Conservation (phyloP, 2,113 vertebrate genomes). For the Ciconia boyciana region DNA sequence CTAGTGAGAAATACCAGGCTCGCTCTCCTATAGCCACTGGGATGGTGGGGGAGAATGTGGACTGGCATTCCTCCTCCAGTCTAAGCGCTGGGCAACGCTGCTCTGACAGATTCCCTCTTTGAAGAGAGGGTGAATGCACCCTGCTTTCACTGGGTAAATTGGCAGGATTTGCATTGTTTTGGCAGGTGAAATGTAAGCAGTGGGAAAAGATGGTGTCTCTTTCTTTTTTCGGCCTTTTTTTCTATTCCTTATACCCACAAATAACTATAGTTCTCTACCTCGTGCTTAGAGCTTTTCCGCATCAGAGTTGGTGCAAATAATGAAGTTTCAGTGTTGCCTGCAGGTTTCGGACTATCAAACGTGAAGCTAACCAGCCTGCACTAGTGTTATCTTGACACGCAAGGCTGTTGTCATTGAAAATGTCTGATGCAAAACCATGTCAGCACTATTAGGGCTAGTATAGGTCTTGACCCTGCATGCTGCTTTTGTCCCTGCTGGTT, state of each 20-base stretch:
- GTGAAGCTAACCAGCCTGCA: neutral
- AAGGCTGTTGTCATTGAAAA: neutral
- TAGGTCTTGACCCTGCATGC: neutral
- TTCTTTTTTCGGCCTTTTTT: neutral
- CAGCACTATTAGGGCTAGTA: neutral
- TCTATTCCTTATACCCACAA: neutral
- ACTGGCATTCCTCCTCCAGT: neutral
- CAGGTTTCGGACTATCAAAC: neutral
- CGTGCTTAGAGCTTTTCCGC: neutral
- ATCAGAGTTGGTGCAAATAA: neutral
- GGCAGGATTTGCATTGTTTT: neutral
- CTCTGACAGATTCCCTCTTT: neutral
- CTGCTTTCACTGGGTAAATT: neutral
- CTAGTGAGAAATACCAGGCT: constrained; percentile 36
- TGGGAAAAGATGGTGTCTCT: neutral
- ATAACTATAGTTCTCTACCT: neutral
- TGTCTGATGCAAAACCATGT: neutral
- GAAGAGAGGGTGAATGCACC: neutral
- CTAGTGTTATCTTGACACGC: accelerated
- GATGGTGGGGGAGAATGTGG: neutral
- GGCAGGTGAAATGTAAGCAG: neutral
- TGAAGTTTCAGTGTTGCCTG: neutral
- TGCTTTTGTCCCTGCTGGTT: neutral
- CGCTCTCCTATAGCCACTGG: neutral
- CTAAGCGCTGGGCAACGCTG: neutral